Base-by-base conservation (phyloP, 2,888 invertebrate species). In the Tenthredo distinguenda region DNA sequence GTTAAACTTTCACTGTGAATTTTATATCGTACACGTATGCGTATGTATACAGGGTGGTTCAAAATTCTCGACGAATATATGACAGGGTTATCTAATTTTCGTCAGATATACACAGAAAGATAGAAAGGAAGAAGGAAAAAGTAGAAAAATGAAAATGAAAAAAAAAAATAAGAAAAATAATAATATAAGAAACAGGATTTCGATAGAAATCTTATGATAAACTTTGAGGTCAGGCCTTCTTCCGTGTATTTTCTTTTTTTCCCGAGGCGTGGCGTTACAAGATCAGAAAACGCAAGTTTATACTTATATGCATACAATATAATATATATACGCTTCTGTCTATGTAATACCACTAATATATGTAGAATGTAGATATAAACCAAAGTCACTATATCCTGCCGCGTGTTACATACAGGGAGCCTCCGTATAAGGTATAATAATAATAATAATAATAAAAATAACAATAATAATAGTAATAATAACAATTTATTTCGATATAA, bases 1-100 rank as follows among this genome's bases (percentile, higher is more conserved):
- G 55, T 55, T 55, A 55, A 55, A 55, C 55, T 55, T 55, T 55
- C 55, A 55, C 55, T 55, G 55, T 55, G n/a, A n/a, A 55, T 50
- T 18, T 18, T 50, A 50, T 50, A 50, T n/a, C 5, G 18, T 7
- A 6, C n/a, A 50, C 18, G 15, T 47, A 34, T 34, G 2, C 1
- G 9, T 40, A 43, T n/a, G 6, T 55, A 55, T 47, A 47, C 47
- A 47, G 47, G 47, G 47, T 47, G 47, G 12, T 47, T 47, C 47
- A 47, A 0, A 47, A 47, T 47, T 47, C 47, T 15, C 12, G 3
- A 47, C 15, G 47, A 43, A 47, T 47, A 47, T 47, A 3, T 0
- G 47, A 47, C 47, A 47, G 3, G 15, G 3, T 3, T 47, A 26
- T 26, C 26, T 26, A 47, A 47, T 47, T 15, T 47, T 47, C 0